A percentile compares a stretch with the other conserved stretches of the same genome.
Evolutionary conservation across 2,797 vertebrate genomes (phyloP).

Genomic region (Coregonus ussuriensis): DNA sequence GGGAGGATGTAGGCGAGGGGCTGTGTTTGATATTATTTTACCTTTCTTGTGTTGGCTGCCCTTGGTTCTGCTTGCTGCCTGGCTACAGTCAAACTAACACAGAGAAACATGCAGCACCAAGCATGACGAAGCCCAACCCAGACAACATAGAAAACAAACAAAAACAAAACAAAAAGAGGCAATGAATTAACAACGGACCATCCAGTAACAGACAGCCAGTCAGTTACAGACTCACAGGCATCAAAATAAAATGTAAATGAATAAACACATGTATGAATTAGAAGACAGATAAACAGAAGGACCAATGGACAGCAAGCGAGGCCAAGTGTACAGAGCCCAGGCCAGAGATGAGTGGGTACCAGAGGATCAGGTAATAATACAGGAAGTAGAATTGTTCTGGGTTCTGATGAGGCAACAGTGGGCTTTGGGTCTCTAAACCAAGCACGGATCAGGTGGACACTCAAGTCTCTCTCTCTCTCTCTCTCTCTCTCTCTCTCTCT

Average conservation of each 20-base stretch:
- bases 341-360: slow-evolving; percentile 62
- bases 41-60: slow-evolving; percentile 77
- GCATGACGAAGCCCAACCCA: slow-evolving; percentile 50
- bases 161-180: slow-evolving; percentile 15
- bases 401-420: slow-evolving; percentile 20
- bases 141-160: slow-evolving; percentile 33
- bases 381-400: background rate
- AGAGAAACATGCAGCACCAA: slow-evolving; percentile 73
- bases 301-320: slow-evolving; percentile 36
- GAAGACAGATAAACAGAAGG: slow-evolving; percentile 23
- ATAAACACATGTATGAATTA: background rate
- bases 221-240: background rate
- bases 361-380: slow-evolving; percentile 39
- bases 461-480: no score
- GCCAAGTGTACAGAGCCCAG: slow-evolving; percentile 6
- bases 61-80: slow-evolving; percentile 74
- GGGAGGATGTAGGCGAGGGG: no score
- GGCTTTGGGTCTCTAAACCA: slow-evolving; percentile 21
- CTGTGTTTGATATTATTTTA: slow-evolving; percentile 49
- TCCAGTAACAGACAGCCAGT: slow-evolving; percentile 1
- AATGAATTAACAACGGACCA: slow-evolving; percentile 3
- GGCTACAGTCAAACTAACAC: slow-evolving; percentile 80
- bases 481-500: no score
- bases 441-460: no score
- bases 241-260: background rate